Conservation (phyloP, 2,888 invertebrate genomes). For the Nymphalis c-album region DNA sequence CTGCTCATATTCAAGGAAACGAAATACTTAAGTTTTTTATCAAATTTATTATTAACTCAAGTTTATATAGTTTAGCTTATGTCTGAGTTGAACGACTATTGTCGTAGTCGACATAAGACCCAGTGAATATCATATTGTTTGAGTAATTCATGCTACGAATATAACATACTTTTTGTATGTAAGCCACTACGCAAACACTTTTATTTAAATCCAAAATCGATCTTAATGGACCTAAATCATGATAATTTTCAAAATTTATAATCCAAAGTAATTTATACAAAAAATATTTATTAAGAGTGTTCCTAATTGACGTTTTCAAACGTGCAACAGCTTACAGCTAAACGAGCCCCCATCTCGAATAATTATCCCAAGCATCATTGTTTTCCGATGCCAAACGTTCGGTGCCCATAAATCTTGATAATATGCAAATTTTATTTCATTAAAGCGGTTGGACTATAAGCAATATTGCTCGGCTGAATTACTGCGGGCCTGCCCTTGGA, state of each 20-base stretch:
- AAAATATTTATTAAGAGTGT: not conserved
- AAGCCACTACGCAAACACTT: no score
- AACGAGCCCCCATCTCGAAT: conserved; percentile 52
- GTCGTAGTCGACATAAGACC: no score
- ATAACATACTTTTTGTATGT: no score
- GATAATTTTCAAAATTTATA: not conserved
- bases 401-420: conserved; percentile 73
- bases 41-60: not conserved
- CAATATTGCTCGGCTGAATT: conserved; percentile 74
- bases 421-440: conserved; percentile 82
- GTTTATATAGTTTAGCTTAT: not conserved
- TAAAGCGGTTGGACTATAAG: conserved; percentile 75
- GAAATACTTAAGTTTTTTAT: no score
- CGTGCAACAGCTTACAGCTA: conserved; percentile 33
- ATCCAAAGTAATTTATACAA: not conserved
- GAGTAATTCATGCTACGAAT: no score
- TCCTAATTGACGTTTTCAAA: conserved; percentile 16
- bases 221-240: no score
- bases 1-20: no score
- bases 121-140: no score
- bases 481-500: conserved; percentile 72
- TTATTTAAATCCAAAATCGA: no score
- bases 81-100: no score
- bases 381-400: conserved; percentile 63
- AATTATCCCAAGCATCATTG: conserved; percentile 62